Evolutionary conservation across 2,113 vertebrate species (phyloP).

Genomic region (Turdus rufiventris): DNA sequence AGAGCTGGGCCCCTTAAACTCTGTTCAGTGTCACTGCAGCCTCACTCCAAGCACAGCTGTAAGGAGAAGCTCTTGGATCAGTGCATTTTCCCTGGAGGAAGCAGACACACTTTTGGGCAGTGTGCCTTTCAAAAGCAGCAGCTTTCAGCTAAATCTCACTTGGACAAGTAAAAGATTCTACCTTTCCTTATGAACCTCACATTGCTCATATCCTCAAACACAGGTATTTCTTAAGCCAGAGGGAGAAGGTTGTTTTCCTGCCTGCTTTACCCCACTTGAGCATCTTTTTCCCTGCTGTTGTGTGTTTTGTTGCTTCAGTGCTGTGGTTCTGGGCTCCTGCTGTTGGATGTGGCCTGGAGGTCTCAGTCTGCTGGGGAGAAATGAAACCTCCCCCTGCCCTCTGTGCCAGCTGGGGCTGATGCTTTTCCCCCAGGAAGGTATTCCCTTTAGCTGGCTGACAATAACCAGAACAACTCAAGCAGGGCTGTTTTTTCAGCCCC

Average conservation of each 20-base stretch:
- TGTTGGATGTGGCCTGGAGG: not conserved
- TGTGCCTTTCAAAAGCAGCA: not conserved
- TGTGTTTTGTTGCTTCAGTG: not conserved
- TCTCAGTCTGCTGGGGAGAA: not conserved
- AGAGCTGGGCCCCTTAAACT: not conserved
- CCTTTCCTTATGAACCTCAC: not conserved
- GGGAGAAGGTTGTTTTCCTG: not conserved
- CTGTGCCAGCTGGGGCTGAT: not conserved
- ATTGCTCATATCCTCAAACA: not conserved
- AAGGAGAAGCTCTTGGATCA: not conserved
- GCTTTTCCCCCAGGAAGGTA: not conserved
- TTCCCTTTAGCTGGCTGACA: not conserved
- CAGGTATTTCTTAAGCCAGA: not conserved
- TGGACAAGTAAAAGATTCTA: not conserved
- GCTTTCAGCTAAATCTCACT: not conserved
- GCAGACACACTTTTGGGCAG: not conserved
- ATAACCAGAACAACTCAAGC: not conserved
- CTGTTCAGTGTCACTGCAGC: not conserved
- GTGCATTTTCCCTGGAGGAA: not conserved
- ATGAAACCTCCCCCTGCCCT: accelerated
- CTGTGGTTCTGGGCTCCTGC: not conserved
- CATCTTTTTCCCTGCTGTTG: not conserved
- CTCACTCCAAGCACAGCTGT: not conserved
- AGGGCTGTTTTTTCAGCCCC: not conserved
- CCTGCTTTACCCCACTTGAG: not conserved